Percentiles rank a stretch among this genome's conserved stretches.
These are phyloP conservation scores for Heliothis subflexa DNA, from an alignment of 1,140 invertebrate genomes.

Conservation along the genomic window DNA sequence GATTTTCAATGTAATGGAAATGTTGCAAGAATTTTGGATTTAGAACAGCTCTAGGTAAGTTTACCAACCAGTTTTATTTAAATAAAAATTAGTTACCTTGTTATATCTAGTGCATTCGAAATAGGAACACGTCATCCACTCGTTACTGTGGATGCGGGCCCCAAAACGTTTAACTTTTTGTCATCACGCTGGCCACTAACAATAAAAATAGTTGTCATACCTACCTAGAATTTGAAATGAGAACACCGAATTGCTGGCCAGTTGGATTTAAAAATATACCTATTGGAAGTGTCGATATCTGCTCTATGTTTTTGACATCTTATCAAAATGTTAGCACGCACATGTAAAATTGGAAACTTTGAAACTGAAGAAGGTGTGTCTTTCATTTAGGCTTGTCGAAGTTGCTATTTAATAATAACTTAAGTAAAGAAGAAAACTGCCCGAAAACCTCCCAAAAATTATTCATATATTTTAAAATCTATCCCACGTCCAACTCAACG, in stretches of 20 bases:
- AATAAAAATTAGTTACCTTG: not conserved
- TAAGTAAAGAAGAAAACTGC: not conserved
- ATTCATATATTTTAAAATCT: not conserved
- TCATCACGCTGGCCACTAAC: slow-evolving; percentile 51
- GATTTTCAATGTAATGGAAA: not conserved
- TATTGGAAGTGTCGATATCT: slow-evolving; percentile 20
- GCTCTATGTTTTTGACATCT: slow-evolving; percentile 21
- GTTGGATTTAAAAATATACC: slow-evolving; percentile 41
- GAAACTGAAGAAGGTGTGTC: not conserved
- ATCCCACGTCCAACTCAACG: not conserved
- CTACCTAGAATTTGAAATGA: slow-evolving; percentile 50
- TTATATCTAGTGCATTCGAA: slow-evolving; percentile 30
- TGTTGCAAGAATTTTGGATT: not conserved
- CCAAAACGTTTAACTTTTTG: slow-evolving; percentile 56
- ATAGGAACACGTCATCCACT: slow-evolving; percentile 47
- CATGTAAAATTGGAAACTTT: not conserved
- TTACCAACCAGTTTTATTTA: slow-evolving; percentile 15
- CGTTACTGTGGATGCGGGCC: slow-evolving; percentile 56
- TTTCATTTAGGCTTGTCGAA: not conserved
- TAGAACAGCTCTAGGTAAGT: not conserved
- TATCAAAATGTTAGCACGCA: not conserved
- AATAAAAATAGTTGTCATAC: slow-evolving; percentile 48
- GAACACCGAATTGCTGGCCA: slow-evolving; percentile 48
- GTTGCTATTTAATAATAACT: not conserved
- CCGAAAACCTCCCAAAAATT: not conserved